Base-by-base conservation (phyloP, 2,797 vertebrate species). In the Tapirus indicus region DNA sequence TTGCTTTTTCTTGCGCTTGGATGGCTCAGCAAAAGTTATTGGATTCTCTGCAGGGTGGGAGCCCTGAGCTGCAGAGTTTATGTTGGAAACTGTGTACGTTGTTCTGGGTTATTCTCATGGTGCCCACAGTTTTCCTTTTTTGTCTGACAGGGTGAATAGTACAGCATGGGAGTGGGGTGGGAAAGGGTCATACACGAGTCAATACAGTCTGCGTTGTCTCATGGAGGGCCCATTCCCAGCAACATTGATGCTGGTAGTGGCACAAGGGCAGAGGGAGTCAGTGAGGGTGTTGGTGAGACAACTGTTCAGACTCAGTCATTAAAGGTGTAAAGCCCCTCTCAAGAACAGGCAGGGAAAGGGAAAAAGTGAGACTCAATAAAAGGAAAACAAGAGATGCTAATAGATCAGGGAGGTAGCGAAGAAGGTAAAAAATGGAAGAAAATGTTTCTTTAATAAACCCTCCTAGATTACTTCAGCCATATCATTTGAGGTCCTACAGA, bases 11-110 rank as follows among this genome's bases (percentile, higher is more conserved):
- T 91, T 71, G 91, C 86, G 78, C 86, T 68, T 91, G 93, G 94
- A 93, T 75, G 83, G 86, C 91, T 96, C 88, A 89, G 94, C 78
- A 75, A 47, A 96, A 94, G 86, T 94, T 92, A 80, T 6, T 95
- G 75, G 95, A 75, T 18, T 27, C 77, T 87, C 75, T 77, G 94
- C 93, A 87, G 94, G 64, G 84, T 68, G 35, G 88, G 71, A 92
- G 54, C 83, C 47, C 66, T 12, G 83, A 91, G 75, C 32, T 64
- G n/a, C 82, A 88, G 47, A n/a, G 78, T 89, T 96, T 84, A 56
- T 64, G 41, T 44, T 98, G 95, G 96, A 97, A 95, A 87, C 56
- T 17, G 44, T 71, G 78, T 20, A 89, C 85, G 44, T 86, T 88
- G 29, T 94, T 93, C 78, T 95, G 54, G 72, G 58, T 62, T 80